These are phyloP conservation scores for Oncorhynchus gorbuscha DNA, from an alignment of 2,113 vertebrate genomes.

Conservation along the genomic window DNA sequence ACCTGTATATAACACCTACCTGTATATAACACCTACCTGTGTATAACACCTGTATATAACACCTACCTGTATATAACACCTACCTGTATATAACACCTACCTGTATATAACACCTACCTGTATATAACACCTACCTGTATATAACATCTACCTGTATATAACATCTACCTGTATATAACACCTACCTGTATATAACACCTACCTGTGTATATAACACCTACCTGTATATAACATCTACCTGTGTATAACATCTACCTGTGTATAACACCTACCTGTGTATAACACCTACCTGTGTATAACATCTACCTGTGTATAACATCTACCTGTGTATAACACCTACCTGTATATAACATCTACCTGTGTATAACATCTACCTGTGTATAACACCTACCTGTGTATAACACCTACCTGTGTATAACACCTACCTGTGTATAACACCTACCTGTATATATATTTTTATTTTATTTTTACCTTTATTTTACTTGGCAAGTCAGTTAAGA, in stretches of 20 bases:
- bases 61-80: too few relatives aligned
- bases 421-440: neutral
- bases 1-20: too few relatives aligned
- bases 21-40: slow-evolving; percentile 21
- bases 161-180: too few relatives aligned
- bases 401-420: too few relatives aligned
- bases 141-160: slow-evolving; percentile 23
- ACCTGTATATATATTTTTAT: neutral
- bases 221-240: neutral
- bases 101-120: neutral
- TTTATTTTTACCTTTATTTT: too few relatives aligned
- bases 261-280: slow-evolving; percentile 28
- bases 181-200: too few relatives aligned
- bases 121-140: neutral
- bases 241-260: neutral
- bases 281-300: too few relatives aligned
- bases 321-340: neutral
- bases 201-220: neutral
- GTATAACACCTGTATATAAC: neutral
- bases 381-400: slow-evolving; percentile 28
- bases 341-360: neutral
- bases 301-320: too few relatives aligned
- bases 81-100: neutral
- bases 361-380: neutral
- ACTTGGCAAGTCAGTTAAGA: too few relatives aligned